Base-by-base conservation (phyloP, 2,888 invertebrate species). In the Patella ulyssiponensis region DNA sequence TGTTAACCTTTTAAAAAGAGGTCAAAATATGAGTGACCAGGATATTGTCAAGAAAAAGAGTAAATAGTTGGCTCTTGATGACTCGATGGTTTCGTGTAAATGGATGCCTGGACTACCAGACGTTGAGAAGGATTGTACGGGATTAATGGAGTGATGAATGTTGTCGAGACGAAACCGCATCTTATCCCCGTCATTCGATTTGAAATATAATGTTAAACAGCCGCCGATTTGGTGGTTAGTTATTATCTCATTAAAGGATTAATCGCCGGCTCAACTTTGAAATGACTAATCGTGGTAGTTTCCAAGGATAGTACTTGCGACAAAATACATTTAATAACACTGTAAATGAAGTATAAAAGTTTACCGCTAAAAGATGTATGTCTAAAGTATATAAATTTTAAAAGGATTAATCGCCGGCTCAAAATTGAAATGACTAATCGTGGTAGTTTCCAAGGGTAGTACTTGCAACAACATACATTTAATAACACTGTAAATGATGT, bases 161-260 rank as follows among this genome's bases (percentile, higher is more conserved):
- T 23, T 23, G 64, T 64, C 64, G 64, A 64, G 64, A 64, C 64
- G 15, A 64, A 64, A 64, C 64, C 64, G 23, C 64, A 64, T 64
- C 64, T 12, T 12, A 11, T 23, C 64, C 23, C 64, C 23, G n/a
- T n/a, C 64, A 64, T 64, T 64, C 23, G 20, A 64, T 64, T 20
- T 15, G 64, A 64, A 64, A 64, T 64, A 23, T 64, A 23, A 64
- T 64, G 64, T 64, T 64, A 14, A 64, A 64, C 64, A 23, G 23
- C 23, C 64, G 14, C 20, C 23, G 20, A 64, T 64, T 64, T 12
- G 20, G 23, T 23, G 23, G 20, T 64, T 64, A 14, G 64, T 64
- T 64, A 64, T 64, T 64, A 64, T 64, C 64, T 20, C 64, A 64
- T 64, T 64, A 64, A 64, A 64, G 64, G 64, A 64, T 64, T 64